Conservation (phyloP, 30 jellyfish, hydroid and myxozoan genomes). For the Turritopsis rubra region DNA sequence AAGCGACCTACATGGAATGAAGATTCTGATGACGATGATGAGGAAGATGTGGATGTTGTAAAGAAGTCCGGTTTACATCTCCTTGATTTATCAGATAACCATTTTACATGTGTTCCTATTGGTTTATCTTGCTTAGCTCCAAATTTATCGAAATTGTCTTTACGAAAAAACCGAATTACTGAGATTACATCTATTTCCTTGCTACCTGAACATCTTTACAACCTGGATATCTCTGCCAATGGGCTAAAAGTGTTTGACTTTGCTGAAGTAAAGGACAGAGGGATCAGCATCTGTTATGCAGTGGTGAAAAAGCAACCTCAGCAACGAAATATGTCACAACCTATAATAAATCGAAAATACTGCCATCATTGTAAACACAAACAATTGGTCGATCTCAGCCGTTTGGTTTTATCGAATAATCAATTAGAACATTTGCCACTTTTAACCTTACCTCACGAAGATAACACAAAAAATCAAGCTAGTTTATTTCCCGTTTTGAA, state of each 20-base stretch:
- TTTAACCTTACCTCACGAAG: not conserved
- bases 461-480: slow-evolving; percentile 24
- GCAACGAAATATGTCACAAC: not conserved
- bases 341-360: slow-evolving; percentile 4
- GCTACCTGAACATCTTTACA: slow-evolving; percentile 29
- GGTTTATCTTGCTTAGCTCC: slow-evolving; percentile 90
- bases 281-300: slow-evolving; percentile 17
- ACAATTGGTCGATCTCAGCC: slow-evolving; percentile 37
- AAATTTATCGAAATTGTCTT: slow-evolving; percentile 47
- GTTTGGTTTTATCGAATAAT: slow-evolving; percentile 40
- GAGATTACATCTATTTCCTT: slow-evolving; percentile 19
- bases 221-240: slow-evolving; percentile 18
- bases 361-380: slow-evolving; percentile 79
- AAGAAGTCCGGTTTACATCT: slow-evolving; percentile 42
- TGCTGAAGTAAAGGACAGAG: not conserved
- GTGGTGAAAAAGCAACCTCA: slow-evolving; percentile 1
- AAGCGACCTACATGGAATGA: slow-evolving; percentile 91
- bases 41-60: slow-evolving; percentile 38
- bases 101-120: slow-evolving; percentile 39
- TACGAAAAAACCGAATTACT: slow-evolving; percentile 50
- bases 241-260: slow-evolving; percentile 19
- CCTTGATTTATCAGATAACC: slow-evolving; percentile 59
- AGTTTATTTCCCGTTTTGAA: slow-evolving; percentile 48
- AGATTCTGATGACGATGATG: slow-evolving; percentile 76
- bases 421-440: slow-evolving; percentile 25